Evolutionary conservation across 2,113 vertebrate genomes (phyloP), one percentile per base, ranked within the genome.

Genomic region (Chaenocephalus aceratus): DNA sequence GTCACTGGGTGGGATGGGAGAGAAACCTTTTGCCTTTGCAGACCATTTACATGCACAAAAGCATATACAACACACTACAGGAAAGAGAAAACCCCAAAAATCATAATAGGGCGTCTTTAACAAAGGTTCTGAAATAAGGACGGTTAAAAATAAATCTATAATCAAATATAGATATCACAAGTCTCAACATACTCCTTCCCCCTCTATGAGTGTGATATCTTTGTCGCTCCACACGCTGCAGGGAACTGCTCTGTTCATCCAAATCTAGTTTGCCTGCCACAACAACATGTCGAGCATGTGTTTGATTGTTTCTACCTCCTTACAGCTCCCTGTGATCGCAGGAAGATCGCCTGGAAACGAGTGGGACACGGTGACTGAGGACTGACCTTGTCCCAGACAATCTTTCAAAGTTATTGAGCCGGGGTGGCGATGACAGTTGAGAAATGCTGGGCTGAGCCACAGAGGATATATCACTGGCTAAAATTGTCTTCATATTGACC

Each of bases 401-500:
- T 95, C 89, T 83, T 88, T 95, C 94, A 94, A 83, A 78, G 81
- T 92, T 92, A 94, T 94, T 92, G 92, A 94, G 91, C 90, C 65
- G 71, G 83, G 85, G 69, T 86, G 83, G 81, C 10, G 82, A 82
- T 91, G 93, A 94, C 94, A 94, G 91, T 72, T 94, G 91, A 95
- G 80, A 92, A 93, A 95, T 94, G 92, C 76, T 74, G 81, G 48
- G 88, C 77, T 80, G 49, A 80, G 87, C 89, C 87, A 60, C 77
- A 73, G 84, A 94, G 91, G 88, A 94, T 95, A 88, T 62, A 93
- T 94, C 92, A 93, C 75, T 72, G 84, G 85, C 88, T 90, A 86
- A 91, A 92, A 94, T 90, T 88, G 88, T 92, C 93, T 92, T 89
- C 86, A 84, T 93, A 93, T 91, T 94, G 94, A 94, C 92, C 92